Evolutionary conservation across 2,113 vertebrate species (phyloP).

Genomic region (Vicugna pacos): DNA sequence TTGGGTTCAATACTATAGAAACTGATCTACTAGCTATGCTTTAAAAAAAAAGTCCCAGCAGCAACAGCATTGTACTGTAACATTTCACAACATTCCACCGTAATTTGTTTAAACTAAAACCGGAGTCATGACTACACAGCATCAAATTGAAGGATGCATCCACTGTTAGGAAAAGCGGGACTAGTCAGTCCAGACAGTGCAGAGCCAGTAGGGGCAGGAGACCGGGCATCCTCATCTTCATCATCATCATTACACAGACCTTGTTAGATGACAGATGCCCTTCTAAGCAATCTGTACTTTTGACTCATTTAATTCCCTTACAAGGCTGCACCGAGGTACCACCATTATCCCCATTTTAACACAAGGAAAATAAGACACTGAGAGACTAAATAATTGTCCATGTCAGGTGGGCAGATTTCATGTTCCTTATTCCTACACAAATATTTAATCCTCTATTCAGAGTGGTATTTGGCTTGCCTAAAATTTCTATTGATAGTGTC

Average conservation of each 20-base stretch:
- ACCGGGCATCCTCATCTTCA: accelerated
- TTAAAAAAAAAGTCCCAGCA: neutral
- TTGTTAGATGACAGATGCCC: no score
- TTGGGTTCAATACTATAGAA: neutral
- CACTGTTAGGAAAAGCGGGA: neutral
- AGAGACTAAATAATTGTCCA: neutral
- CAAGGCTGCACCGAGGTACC: neutral
- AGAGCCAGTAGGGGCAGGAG: neutral
- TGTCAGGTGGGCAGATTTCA: neutral
- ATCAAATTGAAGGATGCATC: neutral
- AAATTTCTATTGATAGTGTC: neutral
- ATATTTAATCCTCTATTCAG: neutral
- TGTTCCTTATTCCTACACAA: neutral
- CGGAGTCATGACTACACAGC: neutral
- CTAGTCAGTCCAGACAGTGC: no score
- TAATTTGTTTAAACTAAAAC: neutral
- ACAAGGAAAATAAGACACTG: neutral
- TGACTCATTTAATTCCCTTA: neutral
- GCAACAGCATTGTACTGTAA: neutral
- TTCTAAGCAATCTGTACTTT: neutral
- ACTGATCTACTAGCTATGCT: neutral
- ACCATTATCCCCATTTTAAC: neutral
- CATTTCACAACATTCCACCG: no score
- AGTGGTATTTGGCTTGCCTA: neutral
- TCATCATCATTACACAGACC: neutral